Evolutionary conservation across 53 echinoderm and acorn worm species (phyloP).

Genomic region (Antedon mediterranea): DNA sequence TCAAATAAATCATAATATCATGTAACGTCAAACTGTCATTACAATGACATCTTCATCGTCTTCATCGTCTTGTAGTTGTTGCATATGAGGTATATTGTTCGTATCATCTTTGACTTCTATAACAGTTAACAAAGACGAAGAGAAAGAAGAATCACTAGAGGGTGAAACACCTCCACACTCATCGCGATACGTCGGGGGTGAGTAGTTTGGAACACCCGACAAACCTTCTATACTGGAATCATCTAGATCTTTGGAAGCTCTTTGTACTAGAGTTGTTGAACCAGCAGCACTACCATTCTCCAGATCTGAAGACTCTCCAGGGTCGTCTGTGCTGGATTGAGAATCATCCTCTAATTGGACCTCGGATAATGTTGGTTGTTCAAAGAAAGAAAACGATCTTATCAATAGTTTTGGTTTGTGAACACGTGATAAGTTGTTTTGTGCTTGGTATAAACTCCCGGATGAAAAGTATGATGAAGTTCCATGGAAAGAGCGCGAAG

Average conservation of each 20-base stretch:
- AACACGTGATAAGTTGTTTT: background rate
- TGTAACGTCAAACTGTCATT: too few species aligned
- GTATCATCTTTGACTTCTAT: background rate
- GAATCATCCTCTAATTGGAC: background rate
- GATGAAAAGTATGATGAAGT: background rate
- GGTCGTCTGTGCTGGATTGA: background rate
- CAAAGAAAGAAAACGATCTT: background rate
- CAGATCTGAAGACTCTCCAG: background rate
- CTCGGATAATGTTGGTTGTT: background rate
- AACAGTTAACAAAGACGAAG: background rate
- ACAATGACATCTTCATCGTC: too few species aligned
- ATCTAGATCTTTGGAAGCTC: background rate
- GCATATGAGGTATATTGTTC: background rate
- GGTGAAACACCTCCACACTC: background rate
- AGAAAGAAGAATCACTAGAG: background rate
- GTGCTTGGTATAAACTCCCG: background rate
- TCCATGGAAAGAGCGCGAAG: background rate
- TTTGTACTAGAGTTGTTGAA: background rate
- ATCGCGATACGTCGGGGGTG: background rate
- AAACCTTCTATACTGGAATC: background rate
- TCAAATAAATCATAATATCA: too few species aligned
- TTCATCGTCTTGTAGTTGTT: too few species aligned
- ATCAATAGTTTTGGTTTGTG: background rate
- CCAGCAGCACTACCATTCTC: background rate
- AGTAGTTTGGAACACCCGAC: background rate